Percentiles rank a stretch among this genome's conserved stretches.
Evolutionary conservation across 2,797 vertebrate species (phyloP).

Genomic region (Cyclura pinguis): DNA sequence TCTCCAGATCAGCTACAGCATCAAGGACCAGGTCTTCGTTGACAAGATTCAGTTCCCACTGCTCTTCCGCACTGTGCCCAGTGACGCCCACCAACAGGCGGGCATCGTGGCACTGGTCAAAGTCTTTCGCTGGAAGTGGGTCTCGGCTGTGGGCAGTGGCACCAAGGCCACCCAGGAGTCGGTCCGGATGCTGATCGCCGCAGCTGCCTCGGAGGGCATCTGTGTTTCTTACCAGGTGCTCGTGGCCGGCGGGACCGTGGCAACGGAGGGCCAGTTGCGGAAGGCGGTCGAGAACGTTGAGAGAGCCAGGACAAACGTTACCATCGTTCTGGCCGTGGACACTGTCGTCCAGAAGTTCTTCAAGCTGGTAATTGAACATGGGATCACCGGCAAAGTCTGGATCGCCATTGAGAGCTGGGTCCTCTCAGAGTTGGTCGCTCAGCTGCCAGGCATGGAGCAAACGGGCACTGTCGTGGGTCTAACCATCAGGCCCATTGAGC

Average conservation of each 20-base stretch:
- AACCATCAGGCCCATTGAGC: constrained; percentile 1
- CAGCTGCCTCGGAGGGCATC: background rate
- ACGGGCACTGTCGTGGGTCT: constrained; percentile 16
- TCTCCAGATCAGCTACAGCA: constrained; percentile 22
- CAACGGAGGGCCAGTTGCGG: background rate
- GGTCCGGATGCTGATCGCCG: background rate
- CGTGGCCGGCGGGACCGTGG: rapidly evolving
- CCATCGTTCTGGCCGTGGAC: background rate
- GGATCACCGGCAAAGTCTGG: constrained; percentile 17
- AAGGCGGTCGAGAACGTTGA: background rate
- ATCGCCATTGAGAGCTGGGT: background rate
- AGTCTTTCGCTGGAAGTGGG: constrained; percentile 32
- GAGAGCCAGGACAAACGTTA: background rate
- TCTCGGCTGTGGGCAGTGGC: constrained; percentile 21
- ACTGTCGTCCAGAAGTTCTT: background rate
- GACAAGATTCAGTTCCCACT: background rate
- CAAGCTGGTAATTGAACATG: background rate
- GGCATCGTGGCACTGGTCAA: constrained; percentile 25
- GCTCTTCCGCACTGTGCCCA: constrained; percentile 37
- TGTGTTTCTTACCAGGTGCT: constrained; percentile 10
- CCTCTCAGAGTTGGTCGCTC: rapidly evolving
- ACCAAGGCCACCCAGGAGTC: constrained; percentile 3
- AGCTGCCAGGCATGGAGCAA: background rate
- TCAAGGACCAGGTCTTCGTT: background rate
- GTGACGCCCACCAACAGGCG: background rate